Evolutionary conservation across 1,140 invertebrate genomes (phyloP), one percentile per base, ranked within the genome.

Genomic region (Ips typographus): DNA sequence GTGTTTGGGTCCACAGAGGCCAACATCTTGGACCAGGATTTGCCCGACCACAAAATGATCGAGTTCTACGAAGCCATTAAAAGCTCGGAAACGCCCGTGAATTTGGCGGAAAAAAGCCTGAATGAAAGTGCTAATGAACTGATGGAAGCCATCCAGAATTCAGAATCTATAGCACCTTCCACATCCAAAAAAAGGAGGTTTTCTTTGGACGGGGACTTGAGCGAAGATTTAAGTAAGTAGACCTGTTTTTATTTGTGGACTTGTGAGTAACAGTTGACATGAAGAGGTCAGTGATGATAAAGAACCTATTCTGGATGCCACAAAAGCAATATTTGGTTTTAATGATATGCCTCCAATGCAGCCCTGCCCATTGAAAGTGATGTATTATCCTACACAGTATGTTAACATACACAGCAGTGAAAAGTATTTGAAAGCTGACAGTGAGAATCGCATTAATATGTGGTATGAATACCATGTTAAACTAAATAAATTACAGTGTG

Each of bases 41-140:
- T 68, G 51, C 36, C 49, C 22, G 52, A 68, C n/a, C 44, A 68
- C 36, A 37, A 62, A 2, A 61, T 68, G 53, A 43, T 8, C 2
- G 5, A 53, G 38, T 68, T 62, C 38, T 68, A 68, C 43, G 55
- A 68, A 40, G 67, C 59, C 2, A 62, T 68, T 4, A 68, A 68
- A 38, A 57, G 62, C 40, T 68, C 67, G 0, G 59, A 62, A 36
- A 68, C 38, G 2, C 62, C 59, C 2, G 22, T 62, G 2, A 4
- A 44, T 0, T 22, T 58, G 3, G 36, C 22, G 2, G 68, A 58
- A 65, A 62, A 69, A 52, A 65, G 59, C 40, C 37, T 70, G 3
- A 65, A 70, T 52, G 68, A 70, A 1, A 70, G 68, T 59, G 68
- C 63, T 4, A 70, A 59, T 52, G 68, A 70, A 40, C 68, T 70